Conservation (phyloP, 2,888 invertebrate species). For the Copidosoma aretas region DNA sequence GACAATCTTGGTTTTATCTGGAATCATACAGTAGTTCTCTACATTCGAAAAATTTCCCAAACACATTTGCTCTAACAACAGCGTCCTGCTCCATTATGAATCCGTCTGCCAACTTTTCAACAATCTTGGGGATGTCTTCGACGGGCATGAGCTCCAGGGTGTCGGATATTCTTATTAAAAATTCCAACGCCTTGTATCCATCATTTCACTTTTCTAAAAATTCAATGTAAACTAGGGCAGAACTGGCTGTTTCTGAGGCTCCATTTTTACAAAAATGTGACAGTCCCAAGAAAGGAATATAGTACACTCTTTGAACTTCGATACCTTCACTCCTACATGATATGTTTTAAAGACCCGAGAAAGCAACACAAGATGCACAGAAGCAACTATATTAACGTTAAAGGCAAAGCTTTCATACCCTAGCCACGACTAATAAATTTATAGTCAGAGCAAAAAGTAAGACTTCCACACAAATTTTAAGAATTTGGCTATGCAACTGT, state of each 20-base stretch:
- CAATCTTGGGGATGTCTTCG: constrained; percentile 72
- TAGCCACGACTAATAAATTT: too few species aligned
- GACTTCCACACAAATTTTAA: too few species aligned
- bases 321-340: too few species aligned
- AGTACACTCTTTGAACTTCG: too few species aligned
- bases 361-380: too few species aligned
- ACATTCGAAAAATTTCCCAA: constrained; percentile 77
- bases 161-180: constrained; percentile 76
- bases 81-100: constrained; percentile 80
- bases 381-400: too few species aligned
- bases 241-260: constrained; percentile 63
- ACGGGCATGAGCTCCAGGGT: constrained; percentile 68
- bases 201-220: constrained; percentile 76
- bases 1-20: constrained; percentile 68
- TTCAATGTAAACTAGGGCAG: constrained; percentile 74
- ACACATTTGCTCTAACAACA: constrained; percentile 80
- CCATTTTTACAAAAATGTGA: constrained; percentile 56
- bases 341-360: too few species aligned
- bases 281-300: too few species aligned
- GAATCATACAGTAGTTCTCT: constrained; percentile 73
- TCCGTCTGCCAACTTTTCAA: constrained; percentile 78
- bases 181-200: constrained; percentile 75
- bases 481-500: too few species aligned
- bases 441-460: too few species aligned
- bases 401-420: too few species aligned